phyloP scores from a whole-genome alignment of 2,113 vertebrate genomes.

The Poeciliopsis retropinna region DNA sequence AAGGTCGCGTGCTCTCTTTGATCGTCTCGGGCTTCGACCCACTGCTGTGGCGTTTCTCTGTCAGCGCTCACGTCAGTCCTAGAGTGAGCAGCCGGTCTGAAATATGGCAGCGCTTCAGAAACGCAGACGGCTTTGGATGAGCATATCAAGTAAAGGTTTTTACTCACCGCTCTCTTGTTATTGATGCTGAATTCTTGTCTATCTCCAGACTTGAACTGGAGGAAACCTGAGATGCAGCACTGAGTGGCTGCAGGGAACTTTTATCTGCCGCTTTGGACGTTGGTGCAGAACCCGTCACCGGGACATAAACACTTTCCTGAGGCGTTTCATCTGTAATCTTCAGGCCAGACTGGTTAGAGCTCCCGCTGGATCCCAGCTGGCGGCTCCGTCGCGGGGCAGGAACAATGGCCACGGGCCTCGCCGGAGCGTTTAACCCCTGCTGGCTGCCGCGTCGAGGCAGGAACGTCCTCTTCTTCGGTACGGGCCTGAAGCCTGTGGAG shows the following conservation, averaged over 20 bases:
- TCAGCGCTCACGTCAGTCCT: conserved; percentile 28
- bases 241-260: conserved; percentile 29
- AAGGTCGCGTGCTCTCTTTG: background rate
- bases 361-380: conserved; percentile 82
- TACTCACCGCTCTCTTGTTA: conserved; percentile 44
- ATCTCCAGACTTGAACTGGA: conserved; percentile 40
- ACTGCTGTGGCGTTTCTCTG: conserved; percentile 8
- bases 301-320: conserved; percentile 22
- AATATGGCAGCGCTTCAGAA: conserved; percentile 64
- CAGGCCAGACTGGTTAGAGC: conserved; percentile 81
- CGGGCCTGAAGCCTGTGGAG: conserved; percentile 71
- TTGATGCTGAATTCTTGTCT: conserved; percentile 9
- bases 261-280: conserved; percentile 14
- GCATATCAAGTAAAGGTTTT: conserved; percentile 67
- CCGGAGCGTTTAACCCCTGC: conserved; percentile 43
- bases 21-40: conserved; percentile 15
- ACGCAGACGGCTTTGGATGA: conserved; percentile 73
- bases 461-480: conserved; percentile 90
- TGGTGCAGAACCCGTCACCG: conserved; percentile 6
- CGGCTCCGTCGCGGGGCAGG: conserved; percentile 78
- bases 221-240: conserved; percentile 11
- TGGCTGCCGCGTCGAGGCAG: conserved; percentile 63
- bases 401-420: conserved; percentile 37
- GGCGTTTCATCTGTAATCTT: conserved; percentile 33
- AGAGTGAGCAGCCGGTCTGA: conserved; percentile 39